Evolutionary conservation across 2,888 invertebrate genomes (phyloP).

Genomic region (Protodeltote pygarga): DNA sequence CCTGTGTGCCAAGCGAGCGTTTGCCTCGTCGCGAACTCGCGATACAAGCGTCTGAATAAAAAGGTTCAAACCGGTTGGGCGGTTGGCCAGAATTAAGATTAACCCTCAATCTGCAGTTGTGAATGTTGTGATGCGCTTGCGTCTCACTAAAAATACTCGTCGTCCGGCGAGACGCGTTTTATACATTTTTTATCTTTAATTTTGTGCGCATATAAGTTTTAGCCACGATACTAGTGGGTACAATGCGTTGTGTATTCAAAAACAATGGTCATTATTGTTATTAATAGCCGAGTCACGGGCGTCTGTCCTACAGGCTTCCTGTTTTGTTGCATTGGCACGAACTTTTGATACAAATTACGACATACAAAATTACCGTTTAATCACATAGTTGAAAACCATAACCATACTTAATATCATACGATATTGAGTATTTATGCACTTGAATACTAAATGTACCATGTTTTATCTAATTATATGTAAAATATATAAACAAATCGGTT

Average conservation of each 20-base stretch:
- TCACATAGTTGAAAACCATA: conserved; percentile 4
- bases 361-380: conserved; percentile 41
- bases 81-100: conserved; percentile 78
- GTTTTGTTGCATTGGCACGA: conserved; percentile 63
- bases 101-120: conserved; percentile 71
- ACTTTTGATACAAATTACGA: conserved; percentile 63
- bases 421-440: background rate
- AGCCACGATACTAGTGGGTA: conserved; percentile 41
- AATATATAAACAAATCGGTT: conserved; percentile 21
- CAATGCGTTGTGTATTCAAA: conserved; percentile 47
- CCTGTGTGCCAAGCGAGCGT: conserved; percentile 57
- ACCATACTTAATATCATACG: conserved; percentile 1
- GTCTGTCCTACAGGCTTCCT: conserved; percentile 71
- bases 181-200: conserved; percentile 44
- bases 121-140: no score
- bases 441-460: conserved; percentile 10
- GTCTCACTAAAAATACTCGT: conserved; percentile 69
- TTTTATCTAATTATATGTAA: conserved; percentile 7
- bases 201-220: conserved; percentile 43
- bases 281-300: conserved; percentile 65
- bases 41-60: conserved; percentile 56
- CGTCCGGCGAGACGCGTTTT: conserved; percentile 31
- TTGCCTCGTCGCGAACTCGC: no score
- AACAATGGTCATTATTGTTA: conserved; percentile 64
- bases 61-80: conserved; percentile 75